These are phyloP conservation scores for Holocentrus rufus DNA, from an alignment of 2,797 vertebrate genomes.

Conservation along the genomic window DNA sequence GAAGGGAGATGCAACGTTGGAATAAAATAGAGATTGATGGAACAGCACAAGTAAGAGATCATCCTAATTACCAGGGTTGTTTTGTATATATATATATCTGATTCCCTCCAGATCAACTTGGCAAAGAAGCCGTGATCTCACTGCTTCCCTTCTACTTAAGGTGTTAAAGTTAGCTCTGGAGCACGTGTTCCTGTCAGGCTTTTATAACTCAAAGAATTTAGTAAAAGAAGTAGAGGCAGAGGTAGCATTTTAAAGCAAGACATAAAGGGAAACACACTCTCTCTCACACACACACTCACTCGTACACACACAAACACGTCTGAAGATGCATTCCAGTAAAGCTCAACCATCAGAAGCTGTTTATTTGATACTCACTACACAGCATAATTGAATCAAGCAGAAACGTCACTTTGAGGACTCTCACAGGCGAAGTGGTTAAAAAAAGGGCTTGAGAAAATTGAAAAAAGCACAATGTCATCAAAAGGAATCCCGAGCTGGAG, in stretches of 20 bases:
- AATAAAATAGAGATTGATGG: neutral
- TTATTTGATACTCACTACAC: too few relatives aligned
- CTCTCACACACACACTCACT: neutral
- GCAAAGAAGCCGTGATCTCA: too few relatives aligned
- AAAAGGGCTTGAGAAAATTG: neutral
- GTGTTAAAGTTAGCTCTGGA: too few relatives aligned
- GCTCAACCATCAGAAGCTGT: too few relatives aligned
- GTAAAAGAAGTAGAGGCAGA: too few relatives aligned
- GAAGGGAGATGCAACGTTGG: constrained; percentile 9
- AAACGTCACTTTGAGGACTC: too few relatives aligned
- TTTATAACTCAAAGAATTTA: too few relatives aligned
- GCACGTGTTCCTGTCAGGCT: too few relatives aligned
- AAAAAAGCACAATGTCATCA: neutral
- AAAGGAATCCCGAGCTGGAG: neutral
- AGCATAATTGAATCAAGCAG: too few relatives aligned
- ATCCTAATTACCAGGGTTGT: neutral
- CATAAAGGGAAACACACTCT: neutral
- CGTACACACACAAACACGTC: neutral
- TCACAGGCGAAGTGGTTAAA: too few relatives aligned
- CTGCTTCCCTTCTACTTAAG: neutral
- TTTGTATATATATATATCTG: neutral
- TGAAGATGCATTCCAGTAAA: constrained; percentile 1
- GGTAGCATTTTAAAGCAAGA: neutral
- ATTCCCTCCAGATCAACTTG: neutral
- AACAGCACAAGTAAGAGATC: constrained; percentile 11